Percentiles rank a stretch among this genome's conserved stretches.
Conservation (phyloP, 2,113 vertebrate species). For the Dasyurus viverrinus region DNA sequence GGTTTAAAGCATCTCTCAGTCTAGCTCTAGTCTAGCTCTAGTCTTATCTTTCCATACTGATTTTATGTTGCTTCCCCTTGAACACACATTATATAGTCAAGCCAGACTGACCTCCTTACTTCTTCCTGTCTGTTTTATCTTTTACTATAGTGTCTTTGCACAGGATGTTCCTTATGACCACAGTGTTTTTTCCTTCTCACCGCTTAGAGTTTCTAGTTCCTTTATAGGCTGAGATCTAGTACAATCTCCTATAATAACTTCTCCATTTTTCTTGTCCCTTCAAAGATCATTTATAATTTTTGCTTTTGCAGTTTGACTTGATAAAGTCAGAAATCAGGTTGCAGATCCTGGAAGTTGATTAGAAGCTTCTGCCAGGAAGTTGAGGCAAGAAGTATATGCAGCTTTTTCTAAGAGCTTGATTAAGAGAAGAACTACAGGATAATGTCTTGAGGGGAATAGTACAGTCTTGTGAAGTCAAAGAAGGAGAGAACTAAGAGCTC, state of each 20-base stretch:
- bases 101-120: background rate
- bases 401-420: no score
- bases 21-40: background rate
- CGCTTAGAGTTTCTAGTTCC: background rate
- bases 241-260: background rate
- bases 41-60: background rate
- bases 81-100: background rate
- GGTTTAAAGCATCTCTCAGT: background rate
- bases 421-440: no score
- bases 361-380: background rate
- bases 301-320: no score
- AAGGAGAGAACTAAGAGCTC: background rate
- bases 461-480: background rate
- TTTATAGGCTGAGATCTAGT: background rate
- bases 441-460: no score
- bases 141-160: background rate
- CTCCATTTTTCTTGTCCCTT: background rate
- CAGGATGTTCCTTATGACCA: background rate
- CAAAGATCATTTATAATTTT: no score
- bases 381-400: no score
- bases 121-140: background rate
- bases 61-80: background rate
- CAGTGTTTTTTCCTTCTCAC: background rate
- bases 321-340: background rate
- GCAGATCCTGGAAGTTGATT: background rate